Evolutionary conservation across 2,888 invertebrate species (phyloP), one percentile per base, ranked within the genome.

Genomic region (Drosophila bunnanda): DNA sequence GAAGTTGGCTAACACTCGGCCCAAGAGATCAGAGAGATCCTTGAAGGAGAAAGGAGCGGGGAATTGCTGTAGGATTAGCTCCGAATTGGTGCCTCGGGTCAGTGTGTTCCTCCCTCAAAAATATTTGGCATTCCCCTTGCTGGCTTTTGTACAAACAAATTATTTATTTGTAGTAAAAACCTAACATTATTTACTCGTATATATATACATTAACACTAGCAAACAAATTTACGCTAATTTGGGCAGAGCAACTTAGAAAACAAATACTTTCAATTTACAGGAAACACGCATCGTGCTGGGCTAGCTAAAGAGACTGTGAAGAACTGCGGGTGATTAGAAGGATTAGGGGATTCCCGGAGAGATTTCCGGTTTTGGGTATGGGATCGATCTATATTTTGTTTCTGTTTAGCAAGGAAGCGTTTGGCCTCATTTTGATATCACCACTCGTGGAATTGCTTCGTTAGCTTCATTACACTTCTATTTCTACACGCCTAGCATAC

Each of bases 371-470:
- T 65, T 25, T 30, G 55, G 34, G 30, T n/a, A 39, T 15, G 4
- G 12, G 8, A 46, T 46, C 46, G 25, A n/a, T 28, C n/a, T 28
- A 32, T 36, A 46, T 53, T 60, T 22, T 39, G 53, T 41, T 52
- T 52, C 30, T 25, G 28, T 75, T 50, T 68, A 72, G 72, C 72
- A 75, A 70, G 78, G 88, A 89, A 86, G 85, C 85, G 79, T 89
- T 86, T 86, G 85, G 85, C 85, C 85, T 86, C 85, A 80, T 86
- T 87, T 79, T 64, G 58, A 83, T 89, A 86, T 86, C 85, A 86
- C 90, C 85, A 77, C 90, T 74, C 80, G 80, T 84, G 74, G 70
- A 68, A 75, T 69, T 82, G 83, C 83, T 73, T 77, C 76, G 52
- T 70, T 89, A 82, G 89, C 83, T 86, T 84, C 86, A 54, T 88